Percentiles rank a stretch among this genome's conserved stretches.
Evolutionary conservation across 1,140 invertebrate genomes (phyloP).

Genomic region (Heliconius hermathena): DNA sequence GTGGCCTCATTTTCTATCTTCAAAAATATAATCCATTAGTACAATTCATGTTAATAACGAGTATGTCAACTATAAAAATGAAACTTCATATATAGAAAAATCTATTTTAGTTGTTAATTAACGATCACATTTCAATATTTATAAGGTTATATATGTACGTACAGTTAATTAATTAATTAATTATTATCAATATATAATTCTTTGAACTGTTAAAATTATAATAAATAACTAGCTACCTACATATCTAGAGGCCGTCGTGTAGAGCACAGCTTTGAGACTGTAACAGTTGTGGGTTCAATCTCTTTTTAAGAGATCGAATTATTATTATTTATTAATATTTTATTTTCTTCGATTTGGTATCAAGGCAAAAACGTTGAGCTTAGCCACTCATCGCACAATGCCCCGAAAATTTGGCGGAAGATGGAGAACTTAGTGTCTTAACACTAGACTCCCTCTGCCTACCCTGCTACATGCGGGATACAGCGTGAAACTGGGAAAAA

Average conservation of each 20-base stretch:
- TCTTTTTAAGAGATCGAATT: no score
- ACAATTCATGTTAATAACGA: background rate
- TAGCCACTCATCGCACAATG: no score
- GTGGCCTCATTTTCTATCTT: background rate
- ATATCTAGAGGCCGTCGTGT: background rate
- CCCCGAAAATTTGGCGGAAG: no score
- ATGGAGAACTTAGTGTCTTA: no score
- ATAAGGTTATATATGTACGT: background rate
- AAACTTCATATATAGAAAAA: conserved; percentile 1
- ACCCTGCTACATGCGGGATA: no score
- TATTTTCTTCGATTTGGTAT: no score
- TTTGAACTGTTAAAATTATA: conserved; percentile 13
- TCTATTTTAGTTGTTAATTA: conserved; percentile 10
- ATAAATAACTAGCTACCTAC: background rate
- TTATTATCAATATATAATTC: background rate
- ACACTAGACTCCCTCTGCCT: no score
- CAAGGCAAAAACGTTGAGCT: no score
- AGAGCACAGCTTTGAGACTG: no score
- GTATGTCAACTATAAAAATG: background rate
- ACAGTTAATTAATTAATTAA: conserved; percentile 2
- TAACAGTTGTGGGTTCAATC: no score
- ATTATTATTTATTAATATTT: no score
- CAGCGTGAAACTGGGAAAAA: no score
- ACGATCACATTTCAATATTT: conserved; percentile 1
- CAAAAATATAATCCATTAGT: background rate